These are phyloP conservation scores for Plagiodera versicolora DNA, from an alignment of 2,888 invertebrate genomes.

Conservation along the genomic window DNA sequence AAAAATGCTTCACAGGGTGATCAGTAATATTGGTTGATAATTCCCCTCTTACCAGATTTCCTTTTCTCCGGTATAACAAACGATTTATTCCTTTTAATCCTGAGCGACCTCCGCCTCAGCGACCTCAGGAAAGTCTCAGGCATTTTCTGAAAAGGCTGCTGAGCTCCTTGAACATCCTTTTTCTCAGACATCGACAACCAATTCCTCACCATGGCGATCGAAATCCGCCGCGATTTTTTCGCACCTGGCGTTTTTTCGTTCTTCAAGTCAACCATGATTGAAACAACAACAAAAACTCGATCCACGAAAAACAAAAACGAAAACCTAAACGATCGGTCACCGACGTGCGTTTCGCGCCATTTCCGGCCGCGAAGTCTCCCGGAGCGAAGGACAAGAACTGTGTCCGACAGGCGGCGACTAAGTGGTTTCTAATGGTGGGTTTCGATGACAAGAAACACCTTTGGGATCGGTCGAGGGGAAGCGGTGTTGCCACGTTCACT, in stretches of 20 bases:
- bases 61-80: slow-evolving; percentile 73
- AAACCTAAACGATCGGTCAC: background rate
- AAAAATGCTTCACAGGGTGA: too few relatives aligned
- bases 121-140: slow-evolving; percentile 75
- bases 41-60: slow-evolving; percentile 76
- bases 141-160: slow-evolving; percentile 59
- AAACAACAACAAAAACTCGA: too few relatives aligned
- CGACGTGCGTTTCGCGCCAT: background rate
- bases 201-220: slow-evolving; percentile 73
- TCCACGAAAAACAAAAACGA: too few relatives aligned
- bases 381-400: background rate
- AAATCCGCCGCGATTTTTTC: slow-evolving; percentile 50
- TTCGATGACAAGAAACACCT: slow-evolving; percentile 1
- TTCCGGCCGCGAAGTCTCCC: background rate
- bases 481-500: slow-evolving; percentile 1
- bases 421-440: slow-evolving; percentile 20
- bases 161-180: slow-evolving; percentile 41
- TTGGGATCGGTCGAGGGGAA: background rate
- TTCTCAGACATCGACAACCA: slow-evolving; percentile 67
- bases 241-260: slow-evolving; percentile 47
- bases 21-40: too few relatives aligned
- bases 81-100: slow-evolving; percentile 76
- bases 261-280: slow-evolving; percentile 53
- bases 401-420: background rate
- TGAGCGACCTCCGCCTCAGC: slow-evolving; percentile 69